These are phyloP conservation scores for Etheostoma cragini DNA, from an alignment of 2,113 vertebrate species.

Conservation along the genomic window DNA sequence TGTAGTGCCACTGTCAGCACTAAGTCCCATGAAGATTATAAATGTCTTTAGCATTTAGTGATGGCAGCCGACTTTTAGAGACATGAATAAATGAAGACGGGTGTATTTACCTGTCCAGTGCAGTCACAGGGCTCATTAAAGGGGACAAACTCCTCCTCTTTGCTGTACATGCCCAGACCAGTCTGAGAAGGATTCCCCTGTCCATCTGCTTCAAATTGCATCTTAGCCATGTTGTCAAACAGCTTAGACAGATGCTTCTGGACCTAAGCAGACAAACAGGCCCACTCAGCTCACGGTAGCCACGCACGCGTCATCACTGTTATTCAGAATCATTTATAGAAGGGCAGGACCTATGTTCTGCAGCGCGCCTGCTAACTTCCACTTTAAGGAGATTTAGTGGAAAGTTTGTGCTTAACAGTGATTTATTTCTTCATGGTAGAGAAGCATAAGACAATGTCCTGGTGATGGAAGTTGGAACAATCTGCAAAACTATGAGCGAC, in stretches of 20 bases:
- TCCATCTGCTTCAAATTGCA: slow-evolving; percentile 87
- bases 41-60: slow-evolving; percentile 1
- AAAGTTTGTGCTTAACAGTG: slow-evolving; percentile 54
- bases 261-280: slow-evolving; percentile 82
- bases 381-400: slow-evolving; percentile 52
- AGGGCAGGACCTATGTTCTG: slow-evolving; percentile 38
- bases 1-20: neutral
- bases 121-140: slow-evolving; percentile 93
- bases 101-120: slow-evolving; percentile 88
- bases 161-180: slow-evolving; percentile 94
- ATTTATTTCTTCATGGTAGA: slow-evolving; percentile 54
- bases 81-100: neutral
- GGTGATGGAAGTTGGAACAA: slow-evolving; percentile 14
- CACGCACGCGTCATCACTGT: slow-evolving; percentile 10
- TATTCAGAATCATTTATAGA: slow-evolving; percentile 28
- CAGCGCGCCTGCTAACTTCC: slow-evolving; percentile 43
- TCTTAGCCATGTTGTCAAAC: slow-evolving; percentile 93
- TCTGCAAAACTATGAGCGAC: slow-evolving; percentile 55
- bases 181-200: slow-evolving; percentile 82
- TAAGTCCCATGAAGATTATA: slow-evolving; percentile 10
- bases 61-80: neutral
- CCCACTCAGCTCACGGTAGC: slow-evolving; percentile 15
- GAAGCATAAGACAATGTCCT: slow-evolving; percentile 41
- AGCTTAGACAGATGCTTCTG: slow-evolving; percentile 95
- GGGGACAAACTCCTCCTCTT: slow-evolving; percentile 92